A percentile compares a stretch with the other conserved stretches of the same genome.
These are phyloP conservation scores for Danio aesculapii DNA, from an alignment of 2,797 vertebrate genomes.

Conservation along the genomic window DNA sequence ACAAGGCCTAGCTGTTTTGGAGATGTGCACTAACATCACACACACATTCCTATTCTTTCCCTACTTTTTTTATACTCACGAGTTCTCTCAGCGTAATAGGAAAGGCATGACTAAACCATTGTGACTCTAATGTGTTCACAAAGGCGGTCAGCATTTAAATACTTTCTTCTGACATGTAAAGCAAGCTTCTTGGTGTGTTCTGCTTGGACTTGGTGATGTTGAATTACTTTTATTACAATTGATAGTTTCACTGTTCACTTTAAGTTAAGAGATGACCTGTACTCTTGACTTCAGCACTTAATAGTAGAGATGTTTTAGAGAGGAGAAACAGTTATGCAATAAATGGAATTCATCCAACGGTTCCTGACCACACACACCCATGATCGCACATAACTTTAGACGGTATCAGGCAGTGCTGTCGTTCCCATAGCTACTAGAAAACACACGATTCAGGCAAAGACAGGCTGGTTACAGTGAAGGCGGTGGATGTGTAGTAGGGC, in stretches of 20 bases:
- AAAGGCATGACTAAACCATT: slow-evolving; percentile 54
- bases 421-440: slow-evolving; percentile 61
- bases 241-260: background rate
- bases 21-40: slow-evolving; percentile 19
- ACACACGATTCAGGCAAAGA: slow-evolving; percentile 32
- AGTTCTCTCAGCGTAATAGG: slow-evolving; percentile 31
- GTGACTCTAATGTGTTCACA: slow-evolving; percentile 31
- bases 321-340: slow-evolving; percentile 41
- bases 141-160: background rate
- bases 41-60: slow-evolving; percentile 15
- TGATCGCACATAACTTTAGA: slow-evolving; percentile 40
- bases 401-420: slow-evolving; percentile 59
- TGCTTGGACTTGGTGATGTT: background rate
- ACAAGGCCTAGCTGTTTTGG: slow-evolving; percentile 26
- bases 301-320: slow-evolving; percentile 37
- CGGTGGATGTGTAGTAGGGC: background rate
- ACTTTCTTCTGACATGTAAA: slow-evolving; percentile 9
- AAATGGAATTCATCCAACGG: slow-evolving; percentile 52
- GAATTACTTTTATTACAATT: slow-evolving; percentile 16
- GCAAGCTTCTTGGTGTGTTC: background rate
- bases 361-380: slow-evolving; percentile 38
- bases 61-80: slow-evolving; percentile 23
- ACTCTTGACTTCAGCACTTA: slow-evolving; percentile 20
- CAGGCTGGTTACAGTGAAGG: slow-evolving; percentile 32
- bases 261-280: background rate